Base-by-base conservation (phyloP, 1,140 invertebrate genomes). In the Apis cerana region DNA sequence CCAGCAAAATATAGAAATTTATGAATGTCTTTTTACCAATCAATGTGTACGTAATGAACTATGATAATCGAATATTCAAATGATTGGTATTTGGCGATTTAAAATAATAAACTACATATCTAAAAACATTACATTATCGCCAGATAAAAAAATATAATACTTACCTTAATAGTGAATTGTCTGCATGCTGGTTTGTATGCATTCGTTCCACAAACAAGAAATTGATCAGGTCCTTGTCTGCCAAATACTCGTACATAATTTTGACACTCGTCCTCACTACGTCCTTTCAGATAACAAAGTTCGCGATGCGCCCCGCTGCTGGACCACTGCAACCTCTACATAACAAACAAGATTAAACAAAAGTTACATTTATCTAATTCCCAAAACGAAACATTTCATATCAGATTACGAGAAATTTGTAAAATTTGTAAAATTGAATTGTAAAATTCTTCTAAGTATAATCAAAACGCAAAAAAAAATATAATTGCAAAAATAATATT, bases 121-220 rank as follows among this genome's bases (percentile, higher is more conserved):
- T 52, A 69, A 61, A 52, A 21, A 65, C 75, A 75, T 62, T 85
- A 52, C 12, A 50, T 74, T 62, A 48, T 56, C 27, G 17, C 5
- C 62, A 43, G 50, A 62, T 59, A 59, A 58, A 71, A 65, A 19
- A 9, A 58, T 17, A 27, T n/a, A 68, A 50, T 27, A 89, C 94
- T 94, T 92, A 96, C 95, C 93, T 94, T 92, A 80, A 95, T 91
- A 27, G 92, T 90, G 90, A 98, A 98, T 88, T 97, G 95, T 74
- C 98, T 95, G 94, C 99, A 99, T 72, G 96, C 95, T 3, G 99
- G 99, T 91, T 98, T 99, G 94, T 97, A 99, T 11, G 98, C 98
- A 94, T 99, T 99, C 50, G 99, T 99, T 27, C 99, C 99, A 94
- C 99, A 99, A 65, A 99, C 96, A 74, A 98, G 95, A 48, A 98